phyloP scores from a whole-genome alignment of 2,797 vertebrate genomes.

The Peromyscus eremicus region DNA sequence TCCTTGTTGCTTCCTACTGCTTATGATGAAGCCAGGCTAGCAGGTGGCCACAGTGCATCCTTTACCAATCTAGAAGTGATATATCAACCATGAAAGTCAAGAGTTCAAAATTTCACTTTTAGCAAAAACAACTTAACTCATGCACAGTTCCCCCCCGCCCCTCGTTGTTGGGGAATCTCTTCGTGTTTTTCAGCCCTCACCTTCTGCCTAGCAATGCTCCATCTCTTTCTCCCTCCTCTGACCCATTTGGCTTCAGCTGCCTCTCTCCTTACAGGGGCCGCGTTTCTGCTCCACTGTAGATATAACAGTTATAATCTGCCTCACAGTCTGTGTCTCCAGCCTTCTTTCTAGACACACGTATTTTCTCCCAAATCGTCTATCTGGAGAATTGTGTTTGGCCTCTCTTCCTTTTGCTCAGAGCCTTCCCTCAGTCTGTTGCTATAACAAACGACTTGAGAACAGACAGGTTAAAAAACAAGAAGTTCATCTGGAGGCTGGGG shows the following conservation, averaged over 20 bases:
- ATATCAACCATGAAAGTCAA: neutral
- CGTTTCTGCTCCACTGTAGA: neutral
- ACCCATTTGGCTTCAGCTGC: neutral
- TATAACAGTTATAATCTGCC: neutral
- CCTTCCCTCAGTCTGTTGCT: neutral
- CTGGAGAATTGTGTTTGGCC: neutral
- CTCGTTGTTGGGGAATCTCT: neutral
- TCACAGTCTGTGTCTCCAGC: neutral
- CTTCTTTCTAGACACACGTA: neutral
- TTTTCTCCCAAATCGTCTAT: constrained; percentile 38
- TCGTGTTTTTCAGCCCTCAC: neutral
- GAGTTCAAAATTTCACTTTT: neutral
- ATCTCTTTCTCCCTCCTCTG: neutral
- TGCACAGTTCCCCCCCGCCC: neutral
- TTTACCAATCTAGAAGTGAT: neutral
- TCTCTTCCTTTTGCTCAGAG: neutral
- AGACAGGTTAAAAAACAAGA: neutral
- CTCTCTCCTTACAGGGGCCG: neutral
- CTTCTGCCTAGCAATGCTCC: neutral
- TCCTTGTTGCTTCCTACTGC: neutral
- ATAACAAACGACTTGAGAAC: neutral
- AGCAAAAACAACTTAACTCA: neutral
- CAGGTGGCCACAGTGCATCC: neutral
- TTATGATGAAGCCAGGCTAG: neutral
- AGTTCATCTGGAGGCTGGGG: neutral